These are phyloP conservation scores for Corythucha ciliata DNA, from an alignment of 2,888 invertebrate species.

Conservation along the genomic window DNA sequence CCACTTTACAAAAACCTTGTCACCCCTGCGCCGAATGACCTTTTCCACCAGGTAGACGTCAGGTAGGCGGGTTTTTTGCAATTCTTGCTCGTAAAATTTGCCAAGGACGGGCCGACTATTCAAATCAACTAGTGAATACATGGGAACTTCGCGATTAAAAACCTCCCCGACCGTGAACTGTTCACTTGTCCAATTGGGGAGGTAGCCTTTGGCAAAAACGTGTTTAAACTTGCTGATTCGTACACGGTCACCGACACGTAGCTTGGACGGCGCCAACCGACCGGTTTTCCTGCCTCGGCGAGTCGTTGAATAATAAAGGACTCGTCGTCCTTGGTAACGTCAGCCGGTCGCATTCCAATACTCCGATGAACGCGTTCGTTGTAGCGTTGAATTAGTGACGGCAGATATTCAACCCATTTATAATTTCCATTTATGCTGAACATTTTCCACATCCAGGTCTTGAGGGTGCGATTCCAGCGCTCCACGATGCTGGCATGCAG, in stretches of 20 bases:
- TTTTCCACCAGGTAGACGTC: conserved; percentile 37
- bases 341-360: conserved; percentile 38
- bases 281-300: conserved; percentile 31
- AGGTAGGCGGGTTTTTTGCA: conserved; percentile 32
- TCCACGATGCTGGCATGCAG: conserved; percentile 39
- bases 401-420: conserved; percentile 35
- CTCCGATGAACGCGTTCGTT: conserved; percentile 39
- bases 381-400: conserved; percentile 33
- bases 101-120: conserved; percentile 30
- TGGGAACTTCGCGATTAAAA: conserved; percentile 29
- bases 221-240: conserved; percentile 38
- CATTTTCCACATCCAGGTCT: conserved; percentile 30
- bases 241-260: conserved; percentile 38
- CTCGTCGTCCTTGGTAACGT: conserved; percentile 32
- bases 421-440: conserved; percentile 19
- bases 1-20: conserved; percentile 35
- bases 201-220: conserved; percentile 39
- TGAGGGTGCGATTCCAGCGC: conserved; percentile 35
- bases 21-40: conserved; percentile 32
- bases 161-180: conserved; percentile 38
- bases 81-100: conserved; percentile 37
- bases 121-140: background rate
- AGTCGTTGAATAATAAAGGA: background rate
- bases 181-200: conserved; percentile 39
- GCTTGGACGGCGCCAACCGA: conserved; percentile 30